Percentiles rank a stretch among this genome's conserved stretches.
phyloP scores from a whole-genome alignment of 2,113 vertebrate genomes.

The Eublepharis macularius region DNA sequence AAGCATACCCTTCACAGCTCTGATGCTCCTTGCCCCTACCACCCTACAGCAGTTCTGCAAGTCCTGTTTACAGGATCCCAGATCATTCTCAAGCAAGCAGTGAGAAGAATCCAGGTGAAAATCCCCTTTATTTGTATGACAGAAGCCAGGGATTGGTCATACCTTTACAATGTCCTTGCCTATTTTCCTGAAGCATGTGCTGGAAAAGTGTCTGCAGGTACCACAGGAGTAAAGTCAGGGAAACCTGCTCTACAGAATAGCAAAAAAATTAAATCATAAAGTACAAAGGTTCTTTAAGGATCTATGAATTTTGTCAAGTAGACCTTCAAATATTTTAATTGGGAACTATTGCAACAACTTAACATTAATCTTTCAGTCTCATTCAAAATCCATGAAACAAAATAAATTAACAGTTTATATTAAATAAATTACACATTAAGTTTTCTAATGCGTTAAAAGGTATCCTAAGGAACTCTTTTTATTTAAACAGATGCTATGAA shows the following conservation, averaged over 20 bases:
- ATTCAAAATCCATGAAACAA: background rate
- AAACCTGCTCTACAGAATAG: too few relatives aligned
- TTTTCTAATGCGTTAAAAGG: background rate
- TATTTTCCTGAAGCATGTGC: too few relatives aligned
- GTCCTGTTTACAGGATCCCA: too few relatives aligned
- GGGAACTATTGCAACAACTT: background rate
- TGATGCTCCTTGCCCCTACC: too few relatives aligned
- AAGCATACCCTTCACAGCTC: too few relatives aligned
- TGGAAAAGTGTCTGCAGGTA: too few relatives aligned
- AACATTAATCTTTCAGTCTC: background rate
- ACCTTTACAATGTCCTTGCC: too few relatives aligned
- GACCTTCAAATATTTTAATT: background rate
- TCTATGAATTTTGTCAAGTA: background rate
- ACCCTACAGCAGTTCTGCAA: background rate
- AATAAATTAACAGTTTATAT: background rate
- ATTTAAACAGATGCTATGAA: constrained; percentile 8
- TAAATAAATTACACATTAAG: background rate
- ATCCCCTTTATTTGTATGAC: too few relatives aligned
- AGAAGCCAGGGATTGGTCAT: too few relatives aligned
- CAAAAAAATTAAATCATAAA: background rate
- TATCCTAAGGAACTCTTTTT: background rate
- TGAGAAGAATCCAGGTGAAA: too few relatives aligned
- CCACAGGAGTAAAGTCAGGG: too few relatives aligned
- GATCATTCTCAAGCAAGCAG: too few relatives aligned
- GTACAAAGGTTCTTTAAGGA: background rate